These are phyloP conservation scores for Cynopterus brachyotis DNA, from an alignment of 2,113 vertebrate genomes.

Conservation along the genomic window DNA sequence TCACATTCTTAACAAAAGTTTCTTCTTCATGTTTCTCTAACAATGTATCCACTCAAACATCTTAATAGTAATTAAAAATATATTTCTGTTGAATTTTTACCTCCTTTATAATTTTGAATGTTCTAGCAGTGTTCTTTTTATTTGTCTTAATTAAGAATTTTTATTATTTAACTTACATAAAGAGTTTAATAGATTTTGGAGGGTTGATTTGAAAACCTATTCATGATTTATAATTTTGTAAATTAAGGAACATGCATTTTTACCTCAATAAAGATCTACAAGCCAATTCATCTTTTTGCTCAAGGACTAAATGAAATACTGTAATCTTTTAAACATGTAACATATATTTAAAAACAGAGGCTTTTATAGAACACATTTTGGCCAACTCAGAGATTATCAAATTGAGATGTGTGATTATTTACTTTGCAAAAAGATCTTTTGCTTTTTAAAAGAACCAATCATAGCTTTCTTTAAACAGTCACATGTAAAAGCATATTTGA, in stretches of 20 bases:
- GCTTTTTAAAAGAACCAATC: conserved; percentile 16
- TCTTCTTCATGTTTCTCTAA: neutral
- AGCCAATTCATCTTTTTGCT: neutral
- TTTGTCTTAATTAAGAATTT: neutral
- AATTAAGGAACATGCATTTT: neutral
- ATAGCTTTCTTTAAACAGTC: neutral
- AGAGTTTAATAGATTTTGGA: neutral
- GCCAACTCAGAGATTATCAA: neutral
- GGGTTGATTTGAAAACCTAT: neutral
- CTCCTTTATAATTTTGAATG: neutral
- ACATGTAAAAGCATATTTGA: neutral
- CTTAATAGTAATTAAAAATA: neutral
- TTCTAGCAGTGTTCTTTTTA: neutral
- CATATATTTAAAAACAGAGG: neutral
- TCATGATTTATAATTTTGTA: neutral
- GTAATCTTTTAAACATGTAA: neutral
- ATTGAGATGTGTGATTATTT: neutral
- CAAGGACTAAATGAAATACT: neutral
- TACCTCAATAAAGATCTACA: neutral
- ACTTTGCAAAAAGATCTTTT: neutral
- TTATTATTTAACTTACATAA: neutral
- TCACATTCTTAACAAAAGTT: neutral
- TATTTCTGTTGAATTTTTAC: neutral
- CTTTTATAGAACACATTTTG: neutral
- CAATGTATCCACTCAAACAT: neutral